Percentiles rank a stretch among this genome's conserved stretches.
Evolutionary conservation across 2,888 invertebrate genomes (phyloP).

Genomic region (Germaria angustata): DNA sequence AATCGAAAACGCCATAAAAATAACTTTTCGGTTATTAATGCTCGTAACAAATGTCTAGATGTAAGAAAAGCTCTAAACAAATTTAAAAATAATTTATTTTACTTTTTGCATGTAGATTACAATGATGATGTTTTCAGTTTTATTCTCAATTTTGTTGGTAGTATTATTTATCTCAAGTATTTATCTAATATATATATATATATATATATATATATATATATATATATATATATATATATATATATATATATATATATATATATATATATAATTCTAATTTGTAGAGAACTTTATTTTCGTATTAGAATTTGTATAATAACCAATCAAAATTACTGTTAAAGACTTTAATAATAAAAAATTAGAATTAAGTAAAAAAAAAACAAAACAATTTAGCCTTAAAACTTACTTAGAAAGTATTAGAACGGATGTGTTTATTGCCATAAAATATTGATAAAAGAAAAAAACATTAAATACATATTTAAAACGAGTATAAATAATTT

Average conservation of each 20-base stretch:
- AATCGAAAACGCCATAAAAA: too few species aligned
- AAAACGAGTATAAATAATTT: constrained; percentile 20
- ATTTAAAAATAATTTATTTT: too few species aligned
- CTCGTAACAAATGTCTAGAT: too few species aligned
- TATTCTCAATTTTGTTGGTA: neutral
- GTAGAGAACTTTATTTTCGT: constrained; percentile 25
- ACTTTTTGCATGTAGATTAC: too few species aligned
- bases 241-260: too few species aligned
- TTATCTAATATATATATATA: too few species aligned
- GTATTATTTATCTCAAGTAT: constrained; percentile 10
- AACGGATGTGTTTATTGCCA: constrained; percentile 39
- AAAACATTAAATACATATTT: neutral
- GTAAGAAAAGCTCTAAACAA: too few species aligned
- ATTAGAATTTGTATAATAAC: neutral
- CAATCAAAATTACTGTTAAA: constrained; percentile 17
- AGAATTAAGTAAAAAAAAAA: neutral
- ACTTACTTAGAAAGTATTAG: constrained; percentile 54
- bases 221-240: too few species aligned
- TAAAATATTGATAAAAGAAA: neutral
- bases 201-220: too few species aligned
- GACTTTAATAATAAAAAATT: neutral
- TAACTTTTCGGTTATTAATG: too few species aligned
- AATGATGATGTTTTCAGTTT: too few species aligned
- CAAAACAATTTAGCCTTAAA: constrained; percentile 46
- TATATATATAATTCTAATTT: constrained; percentile 16